Conservation (phyloP, 2,113 vertebrate species). For the Sphyrna mokarran region DNA sequence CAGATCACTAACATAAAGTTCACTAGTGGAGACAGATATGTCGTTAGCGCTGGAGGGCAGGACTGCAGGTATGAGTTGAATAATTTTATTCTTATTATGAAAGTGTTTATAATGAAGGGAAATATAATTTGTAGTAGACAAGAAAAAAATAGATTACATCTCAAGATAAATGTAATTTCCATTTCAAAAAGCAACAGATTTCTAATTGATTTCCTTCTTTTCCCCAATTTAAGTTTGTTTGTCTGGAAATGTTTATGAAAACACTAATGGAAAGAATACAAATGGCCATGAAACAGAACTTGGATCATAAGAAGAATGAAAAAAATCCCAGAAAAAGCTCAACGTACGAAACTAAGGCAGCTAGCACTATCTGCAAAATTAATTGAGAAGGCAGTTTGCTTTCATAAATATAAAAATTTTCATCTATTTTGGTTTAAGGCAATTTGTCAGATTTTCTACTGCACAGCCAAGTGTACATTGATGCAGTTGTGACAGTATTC, state of each 20-base stretch:
- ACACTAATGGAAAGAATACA: slow-evolving; percentile 36
- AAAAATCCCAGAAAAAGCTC: slow-evolving; percentile 40
- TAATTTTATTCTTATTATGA: neutral
- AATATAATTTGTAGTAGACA: neutral
- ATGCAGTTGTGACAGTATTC: slow-evolving; percentile 26
- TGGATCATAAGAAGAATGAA: slow-evolving; percentile 22
- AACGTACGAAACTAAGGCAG: slow-evolving; percentile 24
- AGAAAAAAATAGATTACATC: neutral
- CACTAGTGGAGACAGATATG: slow-evolving; percentile 80
- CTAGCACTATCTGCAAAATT: slow-evolving; percentile 4
- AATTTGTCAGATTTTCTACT: slow-evolving; percentile 36
- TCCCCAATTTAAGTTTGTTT: slow-evolving; percentile 69
- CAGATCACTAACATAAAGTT: slow-evolving; percentile 91
- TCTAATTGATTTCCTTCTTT: neutral
- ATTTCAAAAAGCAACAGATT: neutral
- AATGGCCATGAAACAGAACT: slow-evolving; percentile 23
- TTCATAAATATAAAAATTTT: slow-evolving; percentile 22
- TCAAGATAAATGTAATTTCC: neutral
- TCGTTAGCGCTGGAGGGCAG: slow-evolving; percentile 89
- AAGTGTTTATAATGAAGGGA: neutral
- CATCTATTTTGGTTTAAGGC: slow-evolving; percentile 30
- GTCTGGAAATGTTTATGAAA: slow-evolving; percentile 78
- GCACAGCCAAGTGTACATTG: slow-evolving; percentile 32
- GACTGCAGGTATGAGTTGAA: slow-evolving; percentile 75
- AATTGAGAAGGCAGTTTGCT: neutral